A percentile compares a stretch with the other conserved stretches of the same genome.
These are phyloP conservation scores for Odontamblyopus lacepedii DNA, from an alignment of 2,797 vertebrate genomes.

Conservation along the genomic window DNA sequence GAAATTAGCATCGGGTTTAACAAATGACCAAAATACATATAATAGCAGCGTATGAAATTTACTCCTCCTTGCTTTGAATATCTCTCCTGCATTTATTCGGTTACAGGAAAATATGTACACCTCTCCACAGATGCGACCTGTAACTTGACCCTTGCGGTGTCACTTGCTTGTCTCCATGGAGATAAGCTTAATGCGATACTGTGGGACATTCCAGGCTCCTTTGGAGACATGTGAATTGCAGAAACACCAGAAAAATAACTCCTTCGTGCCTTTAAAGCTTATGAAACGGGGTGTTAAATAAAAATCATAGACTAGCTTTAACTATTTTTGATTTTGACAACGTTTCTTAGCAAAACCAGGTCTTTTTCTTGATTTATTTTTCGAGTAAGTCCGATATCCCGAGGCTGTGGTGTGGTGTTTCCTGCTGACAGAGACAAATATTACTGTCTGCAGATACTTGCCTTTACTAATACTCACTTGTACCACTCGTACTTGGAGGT, in stretches of 20 bases:
- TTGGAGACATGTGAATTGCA: too few relatives aligned
- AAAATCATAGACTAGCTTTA: too few relatives aligned
- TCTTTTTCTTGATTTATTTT: neutral
- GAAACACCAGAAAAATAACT: too few relatives aligned
- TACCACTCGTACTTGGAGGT: neutral
- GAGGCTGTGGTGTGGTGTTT: constrained; percentile 12
- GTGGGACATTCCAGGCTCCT: neutral
- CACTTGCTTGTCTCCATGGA: neutral
- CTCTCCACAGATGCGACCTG: too few relatives aligned
- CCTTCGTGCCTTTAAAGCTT: too few relatives aligned
- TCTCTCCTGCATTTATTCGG: neutral
- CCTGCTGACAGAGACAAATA: constrained; percentile 6
- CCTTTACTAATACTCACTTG: neutral
- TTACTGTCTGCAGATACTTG: neutral
- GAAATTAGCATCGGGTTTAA: neutral
- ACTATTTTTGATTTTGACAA: neutral
- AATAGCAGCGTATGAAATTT: too few relatives aligned
- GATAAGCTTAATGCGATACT: neutral
- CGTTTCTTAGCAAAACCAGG: neutral
- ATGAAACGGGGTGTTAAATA: too few relatives aligned
- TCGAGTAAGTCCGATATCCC: neutral
- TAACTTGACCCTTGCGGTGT: neutral
- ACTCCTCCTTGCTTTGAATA: neutral
- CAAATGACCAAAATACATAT: too few relatives aligned
- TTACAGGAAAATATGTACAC: neutral